Evolutionary conservation across 1,140 invertebrate species (phyloP).

Genomic region (Maconellicoccus hirsutus): DNA sequence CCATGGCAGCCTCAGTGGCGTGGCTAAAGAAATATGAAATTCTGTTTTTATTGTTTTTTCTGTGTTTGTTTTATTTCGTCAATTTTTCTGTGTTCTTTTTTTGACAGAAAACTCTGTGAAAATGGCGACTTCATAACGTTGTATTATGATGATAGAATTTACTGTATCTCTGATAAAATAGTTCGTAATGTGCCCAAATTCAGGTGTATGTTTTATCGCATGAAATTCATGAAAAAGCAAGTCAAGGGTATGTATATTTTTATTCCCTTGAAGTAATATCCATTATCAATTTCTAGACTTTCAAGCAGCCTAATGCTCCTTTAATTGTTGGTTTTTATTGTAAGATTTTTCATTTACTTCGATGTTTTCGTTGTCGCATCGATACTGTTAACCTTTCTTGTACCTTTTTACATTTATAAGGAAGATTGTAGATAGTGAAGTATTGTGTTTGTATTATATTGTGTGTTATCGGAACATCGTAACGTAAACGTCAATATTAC

Average conservation of each 20-base stretch:
- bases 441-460: too few species aligned
- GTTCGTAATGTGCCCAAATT: neutral
- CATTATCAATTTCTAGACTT: neutral
- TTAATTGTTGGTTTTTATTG: neutral
- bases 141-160: constrained; percentile 15
- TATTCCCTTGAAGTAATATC: too few species aligned
- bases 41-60: neutral
- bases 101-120: constrained; percentile 10
- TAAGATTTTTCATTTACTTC: too few species aligned
- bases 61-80: neutral
- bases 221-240: neutral
- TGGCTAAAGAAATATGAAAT: too few species aligned
- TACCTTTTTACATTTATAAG: too few species aligned
- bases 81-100: neutral
- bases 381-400: too few species aligned
- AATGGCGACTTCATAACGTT: constrained; percentile 21
- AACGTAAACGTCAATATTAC: too few species aligned
- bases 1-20: too few species aligned
- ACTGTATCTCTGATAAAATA: constrained; percentile 5
- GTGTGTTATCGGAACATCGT: too few species aligned
- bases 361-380: too few species aligned
- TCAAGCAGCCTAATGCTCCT: neutral
- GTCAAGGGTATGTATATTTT: neutral
- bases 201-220: neutral
- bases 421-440: too few species aligned